Evolutionary conservation across 2,888 invertebrate species (phyloP).

Genomic region (Escarpia spicata): DNA sequence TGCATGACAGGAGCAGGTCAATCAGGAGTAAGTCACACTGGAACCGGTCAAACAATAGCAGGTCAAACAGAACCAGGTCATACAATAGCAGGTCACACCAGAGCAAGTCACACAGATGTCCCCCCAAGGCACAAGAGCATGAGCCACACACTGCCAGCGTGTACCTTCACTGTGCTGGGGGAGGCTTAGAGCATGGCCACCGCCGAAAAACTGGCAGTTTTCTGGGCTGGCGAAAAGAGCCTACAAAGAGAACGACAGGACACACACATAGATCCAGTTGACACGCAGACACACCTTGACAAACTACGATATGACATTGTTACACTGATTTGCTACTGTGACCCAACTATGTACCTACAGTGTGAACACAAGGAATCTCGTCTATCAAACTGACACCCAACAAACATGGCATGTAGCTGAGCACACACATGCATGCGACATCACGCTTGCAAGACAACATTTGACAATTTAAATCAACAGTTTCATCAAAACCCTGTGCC

Average conservation of each 20-base stretch:
- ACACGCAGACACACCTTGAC: conserved; percentile 17
- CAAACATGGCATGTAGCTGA: neutral
- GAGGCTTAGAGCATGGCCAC: neutral
- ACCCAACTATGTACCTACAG: neutral
- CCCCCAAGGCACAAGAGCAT: neutral
- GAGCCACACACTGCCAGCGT: neutral
- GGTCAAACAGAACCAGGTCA: neutral
- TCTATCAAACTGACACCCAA: neutral
- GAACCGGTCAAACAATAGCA: neutral
- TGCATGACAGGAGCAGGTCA: neutral
- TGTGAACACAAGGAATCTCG: neutral
- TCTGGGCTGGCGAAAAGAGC: neutral
- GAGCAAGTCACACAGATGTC: neutral
- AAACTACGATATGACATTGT: neutral
- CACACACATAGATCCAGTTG: neutral
- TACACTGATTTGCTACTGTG: neutral
- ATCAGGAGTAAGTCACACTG: neutral
- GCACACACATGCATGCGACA: neutral
- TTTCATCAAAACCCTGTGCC: neutral
- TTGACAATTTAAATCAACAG: neutral
- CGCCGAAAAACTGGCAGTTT: neutral
- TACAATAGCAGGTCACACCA: too few species aligned
- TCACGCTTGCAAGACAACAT: neutral
- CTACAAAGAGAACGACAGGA: conserved; percentile 3
- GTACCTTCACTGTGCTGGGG: neutral